Evolutionary conservation across 2,888 invertebrate genomes (phyloP).

Genomic region (Sinopyrophorus schimmeli): DNA sequence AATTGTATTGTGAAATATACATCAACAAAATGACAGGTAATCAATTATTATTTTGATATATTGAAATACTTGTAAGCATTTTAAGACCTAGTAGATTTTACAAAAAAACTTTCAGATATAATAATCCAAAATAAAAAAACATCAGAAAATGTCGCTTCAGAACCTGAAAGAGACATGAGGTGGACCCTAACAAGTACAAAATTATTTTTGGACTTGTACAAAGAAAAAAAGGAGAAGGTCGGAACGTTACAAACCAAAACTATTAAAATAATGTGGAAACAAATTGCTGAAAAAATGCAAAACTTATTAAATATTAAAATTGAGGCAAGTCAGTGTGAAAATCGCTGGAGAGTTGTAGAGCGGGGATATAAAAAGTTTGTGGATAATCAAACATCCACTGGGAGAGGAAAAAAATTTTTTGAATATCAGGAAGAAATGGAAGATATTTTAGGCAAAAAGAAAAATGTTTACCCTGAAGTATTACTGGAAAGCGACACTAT

Average conservation of each 20-base stretch:
- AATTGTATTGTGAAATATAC: too few relatives aligned
- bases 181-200: background rate
- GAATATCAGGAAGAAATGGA: conserved; percentile 14
- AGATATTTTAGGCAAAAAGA: conserved; percentile 14
- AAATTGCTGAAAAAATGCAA: conserved; percentile 9
- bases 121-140: too few relatives aligned
- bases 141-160: too few relatives aligned
- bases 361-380: conserved; percentile 11
- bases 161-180: too few relatives aligned
- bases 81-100: too few relatives aligned
- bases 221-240: conserved; percentile 16
- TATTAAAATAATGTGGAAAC: conserved; percentile 12
- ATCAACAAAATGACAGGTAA: too few relatives aligned
- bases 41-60: too few relatives aligned
- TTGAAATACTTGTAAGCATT: too few relatives aligned
- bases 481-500: background rate
- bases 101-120: too few relatives aligned
- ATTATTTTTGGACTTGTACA: conserved; percentile 13
- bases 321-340: conserved; percentile 5
- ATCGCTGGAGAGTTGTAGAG: conserved; percentile 11
- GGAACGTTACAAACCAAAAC: conserved; percentile 14
- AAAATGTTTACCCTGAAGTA: conserved; percentile 2
- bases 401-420: conserved; percentile 7
- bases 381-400: conserved; percentile 16
- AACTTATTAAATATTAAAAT: background rate